Evolutionary conservation across 1,140 invertebrate species (phyloP), one percentile per base, ranked within the genome.

Genomic region (Drosophila sechellia): DNA sequence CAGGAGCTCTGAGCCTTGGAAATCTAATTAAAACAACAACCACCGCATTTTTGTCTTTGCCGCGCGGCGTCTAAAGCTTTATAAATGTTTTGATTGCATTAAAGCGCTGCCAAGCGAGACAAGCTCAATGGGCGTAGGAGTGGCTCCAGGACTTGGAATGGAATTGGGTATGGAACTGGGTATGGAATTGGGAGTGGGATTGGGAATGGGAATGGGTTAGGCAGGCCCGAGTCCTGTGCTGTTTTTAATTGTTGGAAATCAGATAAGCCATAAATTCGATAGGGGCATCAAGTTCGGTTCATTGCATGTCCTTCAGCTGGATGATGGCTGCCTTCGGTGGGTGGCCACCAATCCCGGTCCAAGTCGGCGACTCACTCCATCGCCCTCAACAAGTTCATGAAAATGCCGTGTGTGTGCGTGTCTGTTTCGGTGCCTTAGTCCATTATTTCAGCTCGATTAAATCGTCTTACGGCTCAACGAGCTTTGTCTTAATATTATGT

Each of bases 1-100:
- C 48, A 17, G 20, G 35, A 57, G 52, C 45, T 17, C 78, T 83
- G 58, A 77, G 84, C 76, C 79, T 89, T 87, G 76, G 46, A 87
- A 87, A 87, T 89, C 84, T 87, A 87, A 87, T 87, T 87, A 87
- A 87, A 87, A 89, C 84, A 87, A 87, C 84, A 87, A 87, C 84
- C 84, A 87, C 84, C 84, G 76, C 49, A 89, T 87, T 87, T 89
- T 89, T 89, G 84, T 87, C 79, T 84, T 89, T 87, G 48, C 64
- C 22, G 64, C 39, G 52, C 46, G 58, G 60, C 65, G 71, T 72
- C 79, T 66, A 86, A 87, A 87, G 83, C 84, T 84, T 89, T 87
- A 87, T 84, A 87, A 87, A 87, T 87, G 83, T 87, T 87, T 87
- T 89, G 83, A 87, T 87, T 87, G 83, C 83, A 89, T 87, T 87